Evolutionary conservation across 2,888 invertebrate genomes (phyloP), one percentile per base, ranked within the genome.

Genomic region (Idaea straminata): DNA sequence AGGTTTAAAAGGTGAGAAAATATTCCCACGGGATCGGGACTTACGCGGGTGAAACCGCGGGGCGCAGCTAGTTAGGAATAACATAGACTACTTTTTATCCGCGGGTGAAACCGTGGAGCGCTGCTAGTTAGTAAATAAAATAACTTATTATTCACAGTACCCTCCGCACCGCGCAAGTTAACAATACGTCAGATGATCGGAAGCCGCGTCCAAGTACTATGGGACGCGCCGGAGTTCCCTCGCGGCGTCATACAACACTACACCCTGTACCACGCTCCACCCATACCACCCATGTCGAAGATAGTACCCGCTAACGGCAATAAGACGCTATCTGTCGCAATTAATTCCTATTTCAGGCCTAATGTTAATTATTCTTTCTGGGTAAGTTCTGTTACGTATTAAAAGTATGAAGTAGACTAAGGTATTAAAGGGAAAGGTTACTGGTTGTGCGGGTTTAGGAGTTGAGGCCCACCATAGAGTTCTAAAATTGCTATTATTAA

Each of bases 291-390:
- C 0, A 86, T 93, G 57, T 87, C 87, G 72, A 75, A 81, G 62
- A 87, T 70, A 0, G 73, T 93, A 5, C 83, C 83, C 0, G 92
- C 93, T 0, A 88, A 91, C 38, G 72, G 75, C 1, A 79, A 77
- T 5, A 79, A 74, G 5, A 77, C 85, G 1, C 68, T 83, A 61
- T 78, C 84, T 0, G 94, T 95, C 67, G 88, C 93, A 59, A 87
- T 94, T 15, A 93, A 94, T 0, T 93, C 94, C 57, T 82, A 92
- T 68, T 89, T 95, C 71, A 89, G 92, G 57, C 93, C 94, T 4
- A 87, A 84, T 13, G 81, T 91, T 15, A 94, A 94, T 69, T 96
- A 96, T 83, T 94, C 95, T 0, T 96, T 97, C 87, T 96, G 95
- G 95, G 96, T 96, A 77, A 91, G 93, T 82, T 6, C 7, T 7